Evolutionary conservation across 2,888 invertebrate genomes (phyloP).

Genomic region (Marronus borbonicus): DNA sequence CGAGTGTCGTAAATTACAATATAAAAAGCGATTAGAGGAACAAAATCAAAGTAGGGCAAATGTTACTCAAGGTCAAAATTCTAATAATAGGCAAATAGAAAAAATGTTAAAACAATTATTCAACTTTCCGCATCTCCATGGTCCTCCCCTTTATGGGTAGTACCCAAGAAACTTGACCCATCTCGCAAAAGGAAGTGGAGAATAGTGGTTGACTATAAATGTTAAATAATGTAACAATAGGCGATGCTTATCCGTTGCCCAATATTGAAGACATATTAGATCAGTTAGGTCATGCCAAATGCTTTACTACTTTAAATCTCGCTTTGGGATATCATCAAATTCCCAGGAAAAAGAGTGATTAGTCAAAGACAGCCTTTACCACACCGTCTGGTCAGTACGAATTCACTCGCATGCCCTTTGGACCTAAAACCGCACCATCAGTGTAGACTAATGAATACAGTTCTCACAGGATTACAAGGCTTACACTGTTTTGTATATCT

Average conservation of each 20-base stretch:
- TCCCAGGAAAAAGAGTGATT: background rate
- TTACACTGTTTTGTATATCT: background rate
- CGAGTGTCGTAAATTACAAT: background rate
- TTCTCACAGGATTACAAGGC: background rate
- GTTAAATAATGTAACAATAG: background rate
- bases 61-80: background rate
- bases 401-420: background rate
- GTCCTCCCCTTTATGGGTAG: too few species aligned
- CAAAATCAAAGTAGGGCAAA: background rate
- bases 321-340: background rate
- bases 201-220: too few species aligned
- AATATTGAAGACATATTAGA: background rate
- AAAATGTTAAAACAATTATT: too few species aligned
- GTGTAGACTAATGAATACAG: background rate
- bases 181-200: too few species aligned
- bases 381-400: background rate
- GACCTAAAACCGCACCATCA: background rate
- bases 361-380: background rate
- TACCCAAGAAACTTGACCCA: too few species aligned
- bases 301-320: background rate
- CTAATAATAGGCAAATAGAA: background rate
- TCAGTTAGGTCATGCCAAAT: background rate
- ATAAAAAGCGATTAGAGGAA: background rate
- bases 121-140: too few species aligned
- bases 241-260: background rate